Conservation (phyloP, 2,797 vertebrate species). For the Gymnodraco acuticeps region DNA sequence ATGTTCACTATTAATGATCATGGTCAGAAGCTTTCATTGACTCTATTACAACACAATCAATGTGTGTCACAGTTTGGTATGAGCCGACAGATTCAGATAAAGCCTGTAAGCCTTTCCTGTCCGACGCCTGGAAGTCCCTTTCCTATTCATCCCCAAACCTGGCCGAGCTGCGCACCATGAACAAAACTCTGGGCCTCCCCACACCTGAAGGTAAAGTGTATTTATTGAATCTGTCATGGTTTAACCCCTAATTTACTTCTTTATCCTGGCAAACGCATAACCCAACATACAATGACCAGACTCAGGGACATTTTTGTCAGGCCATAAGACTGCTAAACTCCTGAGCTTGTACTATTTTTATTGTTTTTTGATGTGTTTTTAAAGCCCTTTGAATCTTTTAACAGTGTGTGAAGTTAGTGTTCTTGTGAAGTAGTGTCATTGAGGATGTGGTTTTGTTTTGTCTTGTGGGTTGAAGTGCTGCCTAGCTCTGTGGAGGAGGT, state of each 20-base stretch:
- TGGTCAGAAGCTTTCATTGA: slow-evolving; percentile 1
- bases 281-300: not conserved
- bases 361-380: no score
- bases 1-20: not conserved
- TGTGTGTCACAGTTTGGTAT: slow-evolving; percentile 88
- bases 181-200: slow-evolving; percentile 83
- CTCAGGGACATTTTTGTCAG: no score
- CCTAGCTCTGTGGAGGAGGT: slow-evolving; percentile 82
- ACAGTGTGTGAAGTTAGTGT: not conserved
- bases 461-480: slow-evolving; percentile 73
- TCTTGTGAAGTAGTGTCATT: slow-evolving; percentile 29
- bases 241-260: not conserved
- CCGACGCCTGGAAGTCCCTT: slow-evolving; percentile 91
- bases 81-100: slow-evolving; percentile 92
- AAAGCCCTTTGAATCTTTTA: no score
- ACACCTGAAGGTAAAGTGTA: slow-evolving; percentile 85
- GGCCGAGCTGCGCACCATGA: slow-evolving; percentile 89
- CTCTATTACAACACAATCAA: slow-evolving; percentile 20
- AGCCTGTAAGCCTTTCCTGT: slow-evolving; percentile 91
- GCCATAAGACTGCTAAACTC: no score
- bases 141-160: slow-evolving; percentile 91
- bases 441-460: slow-evolving; percentile 41
- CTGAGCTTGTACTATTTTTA: no score
- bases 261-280: not conserved
- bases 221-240: not conserved